phyloP scores from a whole-genome alignment of 2,888 invertebrate species.

The Sipunculus nudus region DNA sequence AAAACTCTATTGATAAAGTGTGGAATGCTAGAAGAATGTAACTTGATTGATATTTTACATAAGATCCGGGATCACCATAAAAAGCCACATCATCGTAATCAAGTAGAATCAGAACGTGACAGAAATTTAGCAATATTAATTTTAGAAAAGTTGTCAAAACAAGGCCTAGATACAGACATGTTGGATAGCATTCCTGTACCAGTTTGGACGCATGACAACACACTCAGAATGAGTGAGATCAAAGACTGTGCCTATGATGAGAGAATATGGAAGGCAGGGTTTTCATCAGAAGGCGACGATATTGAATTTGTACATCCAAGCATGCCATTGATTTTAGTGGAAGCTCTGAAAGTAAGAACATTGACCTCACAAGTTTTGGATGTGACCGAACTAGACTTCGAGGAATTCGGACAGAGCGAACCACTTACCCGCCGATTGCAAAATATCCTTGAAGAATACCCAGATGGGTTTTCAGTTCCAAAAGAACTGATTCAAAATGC shows the following conservation, averaged over 20 bases:
- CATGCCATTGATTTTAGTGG: constrained; percentile 43
- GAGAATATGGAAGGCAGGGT: constrained; percentile 37
- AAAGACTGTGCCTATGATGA: constrained; percentile 42
- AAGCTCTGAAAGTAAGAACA: constrained; percentile 47
- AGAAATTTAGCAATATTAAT: constrained; percentile 29
- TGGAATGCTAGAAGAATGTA: too few relatives aligned
- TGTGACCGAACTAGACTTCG: constrained; percentile 38
- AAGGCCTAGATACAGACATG: too few relatives aligned
- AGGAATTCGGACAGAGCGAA: constrained; percentile 53
- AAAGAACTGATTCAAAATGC: constrained; percentile 60
- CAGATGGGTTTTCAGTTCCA: constrained; percentile 54
- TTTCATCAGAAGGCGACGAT: constrained; percentile 35
- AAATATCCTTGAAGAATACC: constrained; percentile 49
- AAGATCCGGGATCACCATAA: too few relatives aligned
- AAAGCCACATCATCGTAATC: too few relatives aligned
- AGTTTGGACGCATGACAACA: too few relatives aligned
- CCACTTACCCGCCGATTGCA: constrained; percentile 48
- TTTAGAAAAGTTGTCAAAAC: too few relatives aligned
- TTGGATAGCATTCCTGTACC: constrained; percentile 26
- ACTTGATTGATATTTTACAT: too few relatives aligned
- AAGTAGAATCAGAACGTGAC: constrained; percentile 35
- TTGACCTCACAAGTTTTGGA: constrained; percentile 47
- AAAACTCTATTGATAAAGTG: too few relatives aligned
- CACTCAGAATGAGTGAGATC: too few relatives aligned
- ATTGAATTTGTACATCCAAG: constrained; percentile 44